Conservation (phyloP, 2,888 invertebrate genomes). For the Muscina levida region DNA sequence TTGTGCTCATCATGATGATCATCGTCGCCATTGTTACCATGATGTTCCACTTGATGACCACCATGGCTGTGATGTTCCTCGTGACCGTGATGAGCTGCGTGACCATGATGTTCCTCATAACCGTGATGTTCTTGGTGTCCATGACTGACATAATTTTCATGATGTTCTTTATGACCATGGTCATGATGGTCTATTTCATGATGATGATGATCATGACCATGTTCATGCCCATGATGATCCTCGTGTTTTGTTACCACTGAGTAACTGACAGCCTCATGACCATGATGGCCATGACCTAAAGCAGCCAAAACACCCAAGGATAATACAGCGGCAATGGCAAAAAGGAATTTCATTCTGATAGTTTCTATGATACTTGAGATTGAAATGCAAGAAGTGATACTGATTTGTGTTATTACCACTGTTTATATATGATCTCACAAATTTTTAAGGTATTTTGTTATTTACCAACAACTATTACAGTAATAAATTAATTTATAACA, state of each 20-base stretch:
- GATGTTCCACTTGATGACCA: neutral
- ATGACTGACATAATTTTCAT: neutral
- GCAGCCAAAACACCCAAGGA: neutral
- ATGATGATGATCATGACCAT: neutral
- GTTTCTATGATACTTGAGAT: too few relatives aligned
- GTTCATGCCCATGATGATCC: constrained; percentile 48
- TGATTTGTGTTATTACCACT: too few relatives aligned
- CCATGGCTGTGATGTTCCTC: neutral
- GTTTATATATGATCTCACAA: too few relatives aligned
- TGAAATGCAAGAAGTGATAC: too few relatives aligned
- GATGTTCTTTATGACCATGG: neutral
- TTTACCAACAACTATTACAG: too few relatives aligned
- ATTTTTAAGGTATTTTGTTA: too few relatives aligned
- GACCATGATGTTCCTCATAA: too few relatives aligned
- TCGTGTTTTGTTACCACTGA: constrained; percentile 71
- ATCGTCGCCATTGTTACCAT: neutral
- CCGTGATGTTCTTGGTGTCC: neutral
- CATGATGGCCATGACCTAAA: neutral
- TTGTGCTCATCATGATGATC: neutral
- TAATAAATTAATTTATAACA: too few relatives aligned
- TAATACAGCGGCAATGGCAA: neutral
- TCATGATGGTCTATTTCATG: neutral
- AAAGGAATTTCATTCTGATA: neutral
- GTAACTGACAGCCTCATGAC: constrained; percentile 9
- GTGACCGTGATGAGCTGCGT: neutral